Evolutionary conservation across 2,797 vertebrate genomes (phyloP).

Genomic region (Enteromius radiatus): DNA sequence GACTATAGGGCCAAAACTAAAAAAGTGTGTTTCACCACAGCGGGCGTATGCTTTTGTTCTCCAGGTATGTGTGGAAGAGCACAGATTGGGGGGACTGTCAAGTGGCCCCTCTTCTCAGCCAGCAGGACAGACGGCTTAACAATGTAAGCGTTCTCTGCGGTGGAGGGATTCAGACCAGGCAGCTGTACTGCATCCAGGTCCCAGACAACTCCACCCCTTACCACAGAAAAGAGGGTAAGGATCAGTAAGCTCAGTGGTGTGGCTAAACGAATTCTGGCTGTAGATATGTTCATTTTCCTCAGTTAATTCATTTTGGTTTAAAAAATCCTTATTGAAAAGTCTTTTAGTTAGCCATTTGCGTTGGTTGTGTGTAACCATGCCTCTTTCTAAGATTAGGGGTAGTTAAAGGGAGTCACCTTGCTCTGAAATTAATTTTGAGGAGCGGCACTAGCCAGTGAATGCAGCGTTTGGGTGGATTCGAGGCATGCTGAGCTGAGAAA

Average conservation of each 20-base stretch:
- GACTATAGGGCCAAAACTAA: conserved; percentile 32
- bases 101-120: conserved; percentile 83
- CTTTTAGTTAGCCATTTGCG: conserved; percentile 4
- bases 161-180: conserved; percentile 88
- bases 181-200: conserved; percentile 88
- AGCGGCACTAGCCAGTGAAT: conserved; percentile 38
- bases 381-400: conserved; percentile 15
- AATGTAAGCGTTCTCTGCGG: conserved; percentile 82
- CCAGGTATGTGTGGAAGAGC: conserved; percentile 91
- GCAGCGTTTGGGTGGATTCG: conserved; percentile 40
- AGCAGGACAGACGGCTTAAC: conserved; percentile 75
- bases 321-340: neutral
- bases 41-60: conserved; percentile 32
- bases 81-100: conserved; percentile 91
- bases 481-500: conserved; percentile 25
- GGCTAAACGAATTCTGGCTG: neutral
- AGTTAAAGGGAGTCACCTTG: conserved; percentile 26
- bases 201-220: conserved; percentile 66
- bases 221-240: conserved; percentile 85
- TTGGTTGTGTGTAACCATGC: neutral
- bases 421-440: conserved; percentile 24
- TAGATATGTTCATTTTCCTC: neutral
- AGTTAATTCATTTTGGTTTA: neutral
- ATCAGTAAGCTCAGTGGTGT: neutral
- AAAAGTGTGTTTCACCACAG: conserved; percentile 28